Base-by-base conservation (phyloP, 2,888 invertebrate genomes). In the Lasioglossum villosulum region DNA sequence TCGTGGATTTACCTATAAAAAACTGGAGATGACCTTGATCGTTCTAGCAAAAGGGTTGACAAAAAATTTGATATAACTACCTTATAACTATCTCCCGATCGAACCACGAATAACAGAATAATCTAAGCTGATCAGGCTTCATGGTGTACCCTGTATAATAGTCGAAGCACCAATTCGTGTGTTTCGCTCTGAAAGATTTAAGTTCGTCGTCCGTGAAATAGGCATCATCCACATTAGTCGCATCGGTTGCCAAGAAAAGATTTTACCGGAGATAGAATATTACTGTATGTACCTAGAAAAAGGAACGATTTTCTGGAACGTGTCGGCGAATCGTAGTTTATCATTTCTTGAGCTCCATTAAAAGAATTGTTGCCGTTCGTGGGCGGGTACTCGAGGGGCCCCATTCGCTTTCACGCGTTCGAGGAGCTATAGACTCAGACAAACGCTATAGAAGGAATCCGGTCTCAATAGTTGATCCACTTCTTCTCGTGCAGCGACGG, bases 391-490 rank as follows among this genome's bases (percentile, higher is more conserved):
- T 79, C 27, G 30, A n/a, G 78, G 48, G 78, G 75, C 66, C 45
- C 70, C 27, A 56, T 56, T 68, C 68, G 52, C 63, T 78, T 83
- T 84, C 83, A 72, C 84, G 83, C 70, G 63, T 59, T 72, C 78
- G 78, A 72, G 66, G 42, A 56, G 84, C 83, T 63, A 75, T 56
- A 83, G 14, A 83, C 81, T 82, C 83, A 48, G 78, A 78, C 82
- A 78, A 78, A 84, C 80, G 66, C 45, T 63, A 68, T 39, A 75
- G 76, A 77, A 82, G 81, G 81, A 77, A 82, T 71, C 74, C 75
- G 72, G 37, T 71, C 45, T 85, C 79, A 85, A 82, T 80, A 63
- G 68, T 78, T 73, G 82, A 84, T 84, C 87, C 88, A 87, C 82
- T 83, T 87, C 75, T 74, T 56, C 63, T 30, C 76, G 52, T 73